Conservation (phyloP, 2,113 vertebrate genomes). For the Laticauda colubrina region DNA sequence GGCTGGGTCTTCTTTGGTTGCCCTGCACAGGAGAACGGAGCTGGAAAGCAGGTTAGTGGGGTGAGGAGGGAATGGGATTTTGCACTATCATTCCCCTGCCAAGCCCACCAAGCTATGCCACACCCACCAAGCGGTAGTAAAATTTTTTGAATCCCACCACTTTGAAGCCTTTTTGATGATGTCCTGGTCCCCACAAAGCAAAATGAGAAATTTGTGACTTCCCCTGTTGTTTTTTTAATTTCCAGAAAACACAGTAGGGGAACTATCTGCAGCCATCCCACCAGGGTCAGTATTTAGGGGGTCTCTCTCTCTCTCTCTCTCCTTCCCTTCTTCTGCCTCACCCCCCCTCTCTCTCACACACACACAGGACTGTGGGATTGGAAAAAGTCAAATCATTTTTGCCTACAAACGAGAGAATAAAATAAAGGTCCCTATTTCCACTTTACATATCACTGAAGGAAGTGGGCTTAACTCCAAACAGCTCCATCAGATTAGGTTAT, state of each 20-base stretch:
- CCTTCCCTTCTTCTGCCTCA: neutral
- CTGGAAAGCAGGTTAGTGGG: no score
- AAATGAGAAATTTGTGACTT: neutral
- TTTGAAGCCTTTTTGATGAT: neutral
- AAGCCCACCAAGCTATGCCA: no score
- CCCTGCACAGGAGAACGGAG: no score
- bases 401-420: neutral
- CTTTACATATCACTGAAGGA: neutral
- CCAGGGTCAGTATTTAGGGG: neutral
- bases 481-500: neutral
- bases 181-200: neutral
- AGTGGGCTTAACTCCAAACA: neutral
- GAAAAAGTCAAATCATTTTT: neutral
- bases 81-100: no score
- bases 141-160: no score
- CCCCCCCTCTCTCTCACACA: neutral
- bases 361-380: neutral
- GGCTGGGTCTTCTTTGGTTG: no score
- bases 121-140: no score
- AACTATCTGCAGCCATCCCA: neutral
- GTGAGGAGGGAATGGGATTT: no score
- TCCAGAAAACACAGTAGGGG: neutral
- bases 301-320: no score
- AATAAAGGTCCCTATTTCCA: neutral
- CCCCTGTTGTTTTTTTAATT: neutral